Conservation (phyloP, 2,113 vertebrate genomes). For the Dipodomys stephensi region DNA sequence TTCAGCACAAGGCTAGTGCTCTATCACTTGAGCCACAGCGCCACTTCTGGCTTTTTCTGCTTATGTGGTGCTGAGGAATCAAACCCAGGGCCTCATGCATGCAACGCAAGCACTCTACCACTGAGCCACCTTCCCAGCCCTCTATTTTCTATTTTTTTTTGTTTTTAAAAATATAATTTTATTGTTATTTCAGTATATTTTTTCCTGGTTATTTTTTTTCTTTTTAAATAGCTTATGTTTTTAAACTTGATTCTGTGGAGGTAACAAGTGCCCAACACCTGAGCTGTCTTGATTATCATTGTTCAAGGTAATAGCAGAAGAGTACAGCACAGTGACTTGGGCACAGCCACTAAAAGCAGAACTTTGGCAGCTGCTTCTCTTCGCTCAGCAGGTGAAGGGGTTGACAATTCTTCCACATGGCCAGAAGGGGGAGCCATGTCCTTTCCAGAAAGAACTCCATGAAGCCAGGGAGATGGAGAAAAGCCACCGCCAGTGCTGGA, state of each 20-base stretch:
- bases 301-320: background rate
- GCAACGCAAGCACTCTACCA: too few species aligned
- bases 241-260: background rate
- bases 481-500: background rate
- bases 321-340: background rate
- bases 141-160: too few species aligned
- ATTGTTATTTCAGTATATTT: too few species aligned
- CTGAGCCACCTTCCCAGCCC: too few species aligned
- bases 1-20: too few species aligned
- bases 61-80: too few species aligned
- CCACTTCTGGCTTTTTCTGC: too few species aligned
- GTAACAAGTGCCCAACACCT: background rate
- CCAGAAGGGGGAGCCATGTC: background rate
- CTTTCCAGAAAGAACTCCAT: background rate
- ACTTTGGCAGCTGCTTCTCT: too few species aligned
- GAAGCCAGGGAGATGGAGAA: background rate
- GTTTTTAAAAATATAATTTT: too few species aligned
- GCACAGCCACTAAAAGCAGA: background rate
- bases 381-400: background rate
- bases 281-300: background rate
- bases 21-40: too few species aligned
- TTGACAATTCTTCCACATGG: background rate
- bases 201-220: background rate
- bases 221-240: background rate
- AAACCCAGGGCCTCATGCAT: too few species aligned